These are phyloP conservation scores for Frankliniella intonsa DNA, from an alignment of 2,888 invertebrate genomes.

Conservation along the genomic window DNA sequence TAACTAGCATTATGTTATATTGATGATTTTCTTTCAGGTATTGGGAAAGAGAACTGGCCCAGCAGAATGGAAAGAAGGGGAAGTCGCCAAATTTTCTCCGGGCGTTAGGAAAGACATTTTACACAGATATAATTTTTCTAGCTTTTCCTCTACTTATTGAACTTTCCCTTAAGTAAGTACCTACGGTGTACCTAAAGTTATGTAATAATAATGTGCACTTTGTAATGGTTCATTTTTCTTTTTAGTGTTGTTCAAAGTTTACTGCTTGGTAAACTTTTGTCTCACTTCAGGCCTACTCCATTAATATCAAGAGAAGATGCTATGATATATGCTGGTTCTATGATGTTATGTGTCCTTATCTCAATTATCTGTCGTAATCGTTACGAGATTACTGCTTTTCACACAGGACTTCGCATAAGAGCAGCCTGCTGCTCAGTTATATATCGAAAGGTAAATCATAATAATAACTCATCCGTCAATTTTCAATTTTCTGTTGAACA, in stretches of 20 bases:
- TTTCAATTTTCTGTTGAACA: neutral
- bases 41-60: neutral
- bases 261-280: neutral
- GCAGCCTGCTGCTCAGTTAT: constrained; percentile 77
- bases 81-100: neutral
- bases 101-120: neutral
- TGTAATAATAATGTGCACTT: neutral
- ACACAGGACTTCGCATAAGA: constrained; percentile 78
- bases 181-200: neutral
- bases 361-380: constrained; percentile 80
- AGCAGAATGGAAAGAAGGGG: neutral
- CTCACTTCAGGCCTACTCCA: neutral
- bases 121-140: neutral
- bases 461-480: constrained; percentile 32
- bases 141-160: neutral
- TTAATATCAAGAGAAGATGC: constrained; percentile 52
- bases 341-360: constrained; percentile 67
- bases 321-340: constrained; percentile 68
- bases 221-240: constrained; percentile 21
- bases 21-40: neutral
- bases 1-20: neutral
- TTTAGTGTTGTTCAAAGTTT: constrained; percentile 29
- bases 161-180: neutral
- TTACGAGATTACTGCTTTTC: constrained; percentile 78
- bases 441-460: constrained; percentile 65